Conservation (phyloP, 1,140 invertebrate species). For the Heliconius hewitsoni region DNA sequence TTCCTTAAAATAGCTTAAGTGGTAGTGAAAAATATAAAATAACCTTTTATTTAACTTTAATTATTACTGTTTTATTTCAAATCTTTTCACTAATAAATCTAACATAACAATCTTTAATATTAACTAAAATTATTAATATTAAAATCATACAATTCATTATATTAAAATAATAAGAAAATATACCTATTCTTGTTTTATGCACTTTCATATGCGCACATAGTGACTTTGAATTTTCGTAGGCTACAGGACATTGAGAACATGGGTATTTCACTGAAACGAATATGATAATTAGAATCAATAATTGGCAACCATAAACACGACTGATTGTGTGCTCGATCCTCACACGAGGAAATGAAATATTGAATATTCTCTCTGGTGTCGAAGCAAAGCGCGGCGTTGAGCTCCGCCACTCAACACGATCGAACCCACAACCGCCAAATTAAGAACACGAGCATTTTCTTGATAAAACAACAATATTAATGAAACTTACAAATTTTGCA, state of each 20-base stretch:
- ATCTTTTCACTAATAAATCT: no score
- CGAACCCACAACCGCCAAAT: background rate
- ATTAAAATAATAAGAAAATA: constrained; percentile 11
- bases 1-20: no score
- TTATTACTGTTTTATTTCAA: no score
- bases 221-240: constrained; percentile 75
- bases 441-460: background rate
- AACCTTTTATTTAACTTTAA: no score
- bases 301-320: no score
- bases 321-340: no score
- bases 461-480: background rate
- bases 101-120: no score
- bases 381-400: no score
- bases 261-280: constrained; percentile 69
- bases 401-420: no score
- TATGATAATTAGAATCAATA: background rate
- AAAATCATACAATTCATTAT: background rate
- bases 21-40: no score
- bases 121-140: constrained; percentile 15
- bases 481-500: constrained; percentile 67
- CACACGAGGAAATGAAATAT: no score
- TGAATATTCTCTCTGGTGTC: no score
- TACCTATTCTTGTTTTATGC: constrained; percentile 69
- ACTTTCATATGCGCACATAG: constrained; percentile 80
- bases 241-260: constrained; percentile 75